Evolutionary conservation across 2,113 vertebrate species (phyloP).

Genomic region (Cacatua alba): DNA sequence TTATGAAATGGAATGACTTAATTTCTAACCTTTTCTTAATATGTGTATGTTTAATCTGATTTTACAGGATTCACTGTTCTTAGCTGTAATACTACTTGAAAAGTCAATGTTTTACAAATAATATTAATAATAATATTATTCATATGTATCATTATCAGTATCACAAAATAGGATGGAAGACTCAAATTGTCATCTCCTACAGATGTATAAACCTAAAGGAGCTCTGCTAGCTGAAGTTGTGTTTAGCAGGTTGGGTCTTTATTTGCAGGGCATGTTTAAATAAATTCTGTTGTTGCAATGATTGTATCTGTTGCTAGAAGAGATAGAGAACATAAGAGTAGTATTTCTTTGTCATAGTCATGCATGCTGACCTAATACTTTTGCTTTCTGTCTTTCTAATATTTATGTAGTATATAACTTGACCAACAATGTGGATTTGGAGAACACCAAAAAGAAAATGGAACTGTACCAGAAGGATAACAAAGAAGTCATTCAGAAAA

Average conservation of each 20-base stretch:
- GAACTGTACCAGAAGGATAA: constrained; percentile 96
- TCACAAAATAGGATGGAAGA: background rate
- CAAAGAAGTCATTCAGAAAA: constrained; percentile 94
- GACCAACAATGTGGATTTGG: constrained; percentile 95
- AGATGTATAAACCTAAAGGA: background rate
- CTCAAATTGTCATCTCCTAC: background rate
- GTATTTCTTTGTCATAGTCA: background rate
- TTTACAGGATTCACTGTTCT: background rate
- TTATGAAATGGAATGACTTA: background rate
- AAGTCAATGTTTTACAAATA: background rate
- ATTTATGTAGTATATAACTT: constrained; percentile 88
- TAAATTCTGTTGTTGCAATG: background rate
- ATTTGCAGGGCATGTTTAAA: background rate
- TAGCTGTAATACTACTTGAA: background rate
- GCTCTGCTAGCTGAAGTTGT: background rate
- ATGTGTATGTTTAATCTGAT: background rate
- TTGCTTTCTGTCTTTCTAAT: constrained; percentile 27
- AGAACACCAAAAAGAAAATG: constrained; percentile 93
- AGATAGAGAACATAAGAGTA: background rate
- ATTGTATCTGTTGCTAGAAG: background rate
- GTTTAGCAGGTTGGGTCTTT: background rate
- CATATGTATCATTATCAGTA: background rate
- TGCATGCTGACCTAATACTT: background rate
- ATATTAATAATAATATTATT: background rate
- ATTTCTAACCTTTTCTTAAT: background rate